Evolutionary conservation across 2,113 vertebrate genomes (phyloP).

Genomic region (Vicugna pacos): DNA sequence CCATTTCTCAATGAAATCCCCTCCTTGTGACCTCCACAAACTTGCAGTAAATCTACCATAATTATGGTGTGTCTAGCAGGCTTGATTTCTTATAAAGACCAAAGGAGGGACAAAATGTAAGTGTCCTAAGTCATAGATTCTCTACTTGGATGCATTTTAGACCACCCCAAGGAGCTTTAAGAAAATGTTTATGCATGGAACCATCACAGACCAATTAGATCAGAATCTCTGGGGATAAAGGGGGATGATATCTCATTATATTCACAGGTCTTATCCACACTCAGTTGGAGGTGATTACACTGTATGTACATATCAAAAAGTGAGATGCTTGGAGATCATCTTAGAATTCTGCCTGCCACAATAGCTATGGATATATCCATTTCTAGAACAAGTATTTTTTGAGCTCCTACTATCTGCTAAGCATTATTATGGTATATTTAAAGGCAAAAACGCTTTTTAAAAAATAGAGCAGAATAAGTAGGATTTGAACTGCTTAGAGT

Average conservation of each 20-base stretch:
- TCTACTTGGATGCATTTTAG: not conserved
- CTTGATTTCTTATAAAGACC: not conserved
- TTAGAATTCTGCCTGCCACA: not conserved
- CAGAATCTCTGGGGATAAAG: not conserved
- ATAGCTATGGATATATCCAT: not conserved
- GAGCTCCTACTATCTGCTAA: not conserved
- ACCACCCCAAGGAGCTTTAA: not conserved
- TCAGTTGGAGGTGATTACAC: not conserved
- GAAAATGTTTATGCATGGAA: not conserved
- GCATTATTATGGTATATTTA: not conserved
- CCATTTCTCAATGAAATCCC: not conserved
- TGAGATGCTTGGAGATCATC: not conserved
- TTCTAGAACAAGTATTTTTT: not conserved
- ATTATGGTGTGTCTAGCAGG: not conserved
- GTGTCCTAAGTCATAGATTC: not conserved
- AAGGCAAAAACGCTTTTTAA: not conserved
- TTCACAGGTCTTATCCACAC: not conserved
- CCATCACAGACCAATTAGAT: not conserved
- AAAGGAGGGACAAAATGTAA: not conserved
- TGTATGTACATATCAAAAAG: not conserved
- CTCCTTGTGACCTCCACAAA: not conserved
- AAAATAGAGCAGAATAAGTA: not conserved
- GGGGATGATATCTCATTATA: not conserved
- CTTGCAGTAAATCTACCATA: not conserved
- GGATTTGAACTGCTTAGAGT: not conserved